Conservation (phyloP, 2,888 invertebrate genomes). For the Dynastes tityus region DNA sequence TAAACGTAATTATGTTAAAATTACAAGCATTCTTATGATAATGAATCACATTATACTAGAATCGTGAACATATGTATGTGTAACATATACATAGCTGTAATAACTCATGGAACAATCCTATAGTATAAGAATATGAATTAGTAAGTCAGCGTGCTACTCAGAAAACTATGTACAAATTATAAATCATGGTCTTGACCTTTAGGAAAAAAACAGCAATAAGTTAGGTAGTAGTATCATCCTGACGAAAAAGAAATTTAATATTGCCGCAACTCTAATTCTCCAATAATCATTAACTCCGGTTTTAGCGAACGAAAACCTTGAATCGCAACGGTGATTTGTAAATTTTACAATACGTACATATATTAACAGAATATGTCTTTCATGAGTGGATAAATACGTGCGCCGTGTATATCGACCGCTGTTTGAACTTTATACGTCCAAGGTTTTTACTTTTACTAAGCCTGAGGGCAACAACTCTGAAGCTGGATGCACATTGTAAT, state of each 20-base stretch:
- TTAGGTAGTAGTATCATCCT: slow-evolving; percentile 7
- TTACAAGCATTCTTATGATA: slow-evolving; percentile 2
- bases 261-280: neutral
- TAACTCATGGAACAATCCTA: neutral
- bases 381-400: slow-evolving; percentile 1
- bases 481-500: slow-evolving; percentile 1
- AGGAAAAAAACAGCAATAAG: neutral
- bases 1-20: slow-evolving; percentile 5
- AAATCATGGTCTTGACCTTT: slow-evolving; percentile 26
- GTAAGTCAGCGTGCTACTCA: neutral
- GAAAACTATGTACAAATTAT: slow-evolving; percentile 3
- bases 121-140: neutral
- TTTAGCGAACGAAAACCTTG: slow-evolving; percentile 18
- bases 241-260: slow-evolving; percentile 2
- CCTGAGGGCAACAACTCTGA: slow-evolving; percentile 38
- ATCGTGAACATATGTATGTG: too few relatives aligned
- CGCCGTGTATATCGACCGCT: slow-evolving; percentile 13
- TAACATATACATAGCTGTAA: too few relatives aligned
- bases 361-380: slow-evolving; percentile 10
- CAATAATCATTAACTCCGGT: neutral
- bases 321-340: slow-evolving; percentile 16
- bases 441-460: slow-evolving; percentile 57
- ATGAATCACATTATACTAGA: neutral
- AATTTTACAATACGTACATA: slow-evolving; percentile 16
- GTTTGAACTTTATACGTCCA: slow-evolving; percentile 55